Conservation (phyloP, 2,797 vertebrate species). For the Erpetoichthys calabaricus region DNA sequence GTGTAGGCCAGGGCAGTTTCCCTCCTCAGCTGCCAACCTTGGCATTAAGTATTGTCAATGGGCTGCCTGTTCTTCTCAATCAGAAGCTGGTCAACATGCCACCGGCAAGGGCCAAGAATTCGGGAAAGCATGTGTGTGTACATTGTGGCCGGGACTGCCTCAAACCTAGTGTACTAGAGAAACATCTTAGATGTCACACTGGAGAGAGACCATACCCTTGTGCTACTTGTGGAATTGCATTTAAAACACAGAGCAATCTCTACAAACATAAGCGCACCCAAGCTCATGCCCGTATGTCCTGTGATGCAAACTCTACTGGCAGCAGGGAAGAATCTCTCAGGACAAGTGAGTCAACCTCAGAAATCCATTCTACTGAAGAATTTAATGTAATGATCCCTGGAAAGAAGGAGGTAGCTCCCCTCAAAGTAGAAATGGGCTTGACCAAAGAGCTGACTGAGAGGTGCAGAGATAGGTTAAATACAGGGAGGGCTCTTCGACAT, state of each 20-base stretch:
- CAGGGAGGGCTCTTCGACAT: constrained; percentile 19
- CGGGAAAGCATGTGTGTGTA: constrained; percentile 72
- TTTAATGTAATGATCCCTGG: neutral
- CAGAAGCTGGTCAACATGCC: constrained; percentile 27
- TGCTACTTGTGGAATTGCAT: constrained; percentile 75
- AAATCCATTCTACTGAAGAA: constrained; percentile 33
- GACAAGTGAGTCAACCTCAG: constrained; percentile 32
- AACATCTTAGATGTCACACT: constrained; percentile 89
- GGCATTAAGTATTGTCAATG: constrained; percentile 63
- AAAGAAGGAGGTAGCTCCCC: constrained; percentile 16
- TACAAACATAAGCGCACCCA: constrained; percentile 91
- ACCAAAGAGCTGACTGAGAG: constrained; percentile 10
- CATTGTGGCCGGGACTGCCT: constrained; percentile 86
- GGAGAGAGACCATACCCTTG: constrained; percentile 90
- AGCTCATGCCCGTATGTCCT: constrained; percentile 68
- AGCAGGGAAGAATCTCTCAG: constrained; percentile 42
- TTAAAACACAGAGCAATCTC: constrained; percentile 96
- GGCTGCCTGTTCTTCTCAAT: constrained; percentile 49
- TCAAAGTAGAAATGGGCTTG: constrained; percentile 9
- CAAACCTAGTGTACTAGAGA: constrained; percentile 92
- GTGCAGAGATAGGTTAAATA: constrained; percentile 13
- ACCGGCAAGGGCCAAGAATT: constrained; percentile 49
- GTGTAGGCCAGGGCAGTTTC: constrained; percentile 29
- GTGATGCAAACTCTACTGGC: constrained; percentile 50
- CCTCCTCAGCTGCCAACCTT: constrained; percentile 58